Evolutionary conservation across 1,140 invertebrate species (phyloP).

Genomic region (Apis florea): DNA sequence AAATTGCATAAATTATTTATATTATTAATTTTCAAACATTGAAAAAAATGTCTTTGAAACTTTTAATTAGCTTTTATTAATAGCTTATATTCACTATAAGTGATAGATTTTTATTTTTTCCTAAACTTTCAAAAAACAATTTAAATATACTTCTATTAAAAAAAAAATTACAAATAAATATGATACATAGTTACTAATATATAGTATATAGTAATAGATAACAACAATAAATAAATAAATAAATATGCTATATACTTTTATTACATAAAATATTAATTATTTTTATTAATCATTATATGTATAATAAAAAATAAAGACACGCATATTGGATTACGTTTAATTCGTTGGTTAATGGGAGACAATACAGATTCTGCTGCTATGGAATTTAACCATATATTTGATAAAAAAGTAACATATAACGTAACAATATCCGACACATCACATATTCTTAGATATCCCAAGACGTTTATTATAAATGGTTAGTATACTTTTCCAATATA

Average conservation of each 20-base stretch:
- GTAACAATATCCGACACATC: slow-evolving; percentile 36
- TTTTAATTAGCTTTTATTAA: no score
- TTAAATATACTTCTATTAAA: no score
- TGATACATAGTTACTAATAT: no score
- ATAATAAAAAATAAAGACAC: slow-evolving; percentile 47
- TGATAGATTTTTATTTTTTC: no score
- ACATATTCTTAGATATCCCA: slow-evolving; percentile 31
- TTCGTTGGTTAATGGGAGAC: slow-evolving; percentile 58
- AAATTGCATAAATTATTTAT: no score
- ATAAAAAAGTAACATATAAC: slow-evolving; percentile 53
- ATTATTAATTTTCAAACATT: no score
- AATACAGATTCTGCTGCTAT: slow-evolving; percentile 31
- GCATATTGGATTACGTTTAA: slow-evolving; percentile 56
- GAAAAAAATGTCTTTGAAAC: no score
- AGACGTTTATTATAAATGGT: slow-evolving; percentile 52
- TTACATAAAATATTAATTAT: neutral
- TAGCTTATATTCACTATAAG: no score
- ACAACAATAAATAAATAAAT: no score
- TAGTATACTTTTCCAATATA: neutral
- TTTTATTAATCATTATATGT: neutral
- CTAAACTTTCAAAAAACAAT: no score
- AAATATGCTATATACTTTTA: neutral
- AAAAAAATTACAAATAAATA: no score
- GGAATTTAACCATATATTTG: slow-evolving; percentile 62
- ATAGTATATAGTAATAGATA: no score